Evolutionary conservation across 2,888 invertebrate genomes (phyloP), one percentile per base, ranked within the genome.

Genomic region (Drosophila neonasuta): DNA sequence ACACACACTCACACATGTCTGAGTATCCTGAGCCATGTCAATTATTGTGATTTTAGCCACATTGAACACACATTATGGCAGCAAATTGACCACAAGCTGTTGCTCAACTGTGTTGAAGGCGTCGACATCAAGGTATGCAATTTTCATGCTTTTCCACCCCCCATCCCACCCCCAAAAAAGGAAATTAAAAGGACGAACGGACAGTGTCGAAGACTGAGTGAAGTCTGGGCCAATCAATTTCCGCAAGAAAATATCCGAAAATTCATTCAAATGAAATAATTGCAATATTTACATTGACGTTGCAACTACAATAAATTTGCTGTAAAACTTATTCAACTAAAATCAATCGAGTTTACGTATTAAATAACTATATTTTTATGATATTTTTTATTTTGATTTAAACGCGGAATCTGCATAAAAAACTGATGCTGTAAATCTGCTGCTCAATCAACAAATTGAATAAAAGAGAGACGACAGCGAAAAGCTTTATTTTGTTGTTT

Each of bases 1-100:
- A n/a, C n/a, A n/a, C n/a, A n/a, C n/a, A n/a, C n/a, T 39, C 42
- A 11, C 20, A 54, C 32, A 44, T 50, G 44, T 24, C 24, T 6
- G 24, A 24, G 24, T 36, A 39, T 48, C 13, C 52, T 55, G 42
- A 52, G 56, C 50, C 57, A 49, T 50, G 62, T 63, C 75, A 72
- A 79, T 79, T 75, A 79, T 71, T 73, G 57, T 55, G 69, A 71
- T 79, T 60, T 66, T 39, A 66, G 63, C 55, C 65, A 68, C 79
- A 79, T 57, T 65, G 65, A 57, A 44, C 44, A 51, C 44, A 51
- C 55, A 64, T 70, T 72, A 69, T 51, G 54, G 70, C 34, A 9
- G 55, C 32, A 60, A 71, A 62, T 66, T 76, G 75, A 76, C 75
- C 76, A 29, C 62, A 71, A 65, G 41, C 51, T 45, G 17, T 65